Conservation (phyloP, 2,888 invertebrate species). For the Callosobruchus maculatus region DNA sequence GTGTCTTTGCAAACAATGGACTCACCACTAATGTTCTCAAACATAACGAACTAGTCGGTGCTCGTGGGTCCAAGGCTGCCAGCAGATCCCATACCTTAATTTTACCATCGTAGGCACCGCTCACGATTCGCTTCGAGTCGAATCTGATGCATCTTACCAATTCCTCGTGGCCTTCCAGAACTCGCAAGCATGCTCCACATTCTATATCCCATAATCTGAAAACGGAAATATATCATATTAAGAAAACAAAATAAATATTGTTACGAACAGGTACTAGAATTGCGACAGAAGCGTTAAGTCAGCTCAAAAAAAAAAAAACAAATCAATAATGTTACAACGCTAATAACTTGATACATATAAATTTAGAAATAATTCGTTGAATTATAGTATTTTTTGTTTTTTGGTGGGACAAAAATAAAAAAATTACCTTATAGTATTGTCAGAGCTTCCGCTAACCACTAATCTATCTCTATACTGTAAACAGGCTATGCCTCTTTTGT, state of each 20-base stretch:
- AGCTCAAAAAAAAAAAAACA: too few species aligned
- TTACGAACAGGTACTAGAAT: too few species aligned
- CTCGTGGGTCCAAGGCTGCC: constrained; percentile 94
- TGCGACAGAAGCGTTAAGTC: too few species aligned
- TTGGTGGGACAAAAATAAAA: too few species aligned
- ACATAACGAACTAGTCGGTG: constrained; percentile 91
- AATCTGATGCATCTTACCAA: constrained; percentile 97
- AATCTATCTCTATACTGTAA: constrained; percentile 96
- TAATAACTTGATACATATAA: too few species aligned
- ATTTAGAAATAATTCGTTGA: too few species aligned
- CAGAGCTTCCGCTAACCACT: constrained; percentile 98
- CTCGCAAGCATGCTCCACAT: constrained; percentile 69
- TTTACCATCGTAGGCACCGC: constrained; percentile 99
- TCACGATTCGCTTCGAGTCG: constrained; percentile 97
- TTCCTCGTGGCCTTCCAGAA: constrained; percentile 98
- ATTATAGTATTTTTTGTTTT: too few species aligned
- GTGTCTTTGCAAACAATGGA: constrained; percentile 24
- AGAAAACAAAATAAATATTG: too few species aligned
- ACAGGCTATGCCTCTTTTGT: constrained; percentile 98
- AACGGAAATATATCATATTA: constrained; percentile 13
- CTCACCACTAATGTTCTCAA: constrained; percentile 93
- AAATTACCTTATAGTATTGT: constrained; percentile 89
- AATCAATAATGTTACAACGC: too few species aligned
- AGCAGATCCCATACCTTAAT: constrained; percentile 99
- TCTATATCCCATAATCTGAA: constrained; percentile 50